Conservation (phyloP, 2,888 invertebrate species). For the Epinotia ramella region DNA sequence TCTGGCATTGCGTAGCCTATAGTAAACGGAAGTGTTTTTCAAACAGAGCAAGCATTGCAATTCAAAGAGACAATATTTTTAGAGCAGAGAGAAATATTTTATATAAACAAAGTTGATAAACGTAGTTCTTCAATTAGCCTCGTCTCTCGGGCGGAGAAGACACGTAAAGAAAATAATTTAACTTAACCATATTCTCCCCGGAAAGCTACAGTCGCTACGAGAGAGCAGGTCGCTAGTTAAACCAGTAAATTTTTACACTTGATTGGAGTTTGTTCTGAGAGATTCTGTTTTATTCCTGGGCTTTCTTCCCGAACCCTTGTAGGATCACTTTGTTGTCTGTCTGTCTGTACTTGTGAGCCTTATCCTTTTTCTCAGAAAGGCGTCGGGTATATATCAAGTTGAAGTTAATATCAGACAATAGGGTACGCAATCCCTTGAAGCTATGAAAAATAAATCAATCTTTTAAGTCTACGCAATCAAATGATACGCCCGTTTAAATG, state of each 20-base stretch:
- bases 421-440: too few relatives aligned
- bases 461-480: too few relatives aligned
- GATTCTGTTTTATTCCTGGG: too few relatives aligned
- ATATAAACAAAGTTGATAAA: slow-evolving; percentile 46
- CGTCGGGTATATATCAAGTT: too few relatives aligned
- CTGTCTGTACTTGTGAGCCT: too few relatives aligned
- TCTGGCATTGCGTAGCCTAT: neutral
- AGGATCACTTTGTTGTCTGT: too few relatives aligned
- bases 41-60: slow-evolving; percentile 16
- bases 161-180: slow-evolving; percentile 42
- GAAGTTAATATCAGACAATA: too few relatives aligned
- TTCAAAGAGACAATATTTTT: slow-evolving; percentile 33
- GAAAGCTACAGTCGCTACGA: slow-evolving; percentile 15
- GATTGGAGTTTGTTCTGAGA: neutral
- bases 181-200: slow-evolving; percentile 19
- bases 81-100: slow-evolving; percentile 37
- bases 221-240: neutral
- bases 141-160: slow-evolving; percentile 38
- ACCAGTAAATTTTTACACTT: neutral
- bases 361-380: too few relatives aligned
- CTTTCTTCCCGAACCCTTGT: too few relatives aligned
- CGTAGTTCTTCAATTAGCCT: slow-evolving; percentile 48
- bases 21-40: slow-evolving; percentile 12
- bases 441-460: too few relatives aligned
- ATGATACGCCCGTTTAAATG: too few relatives aligned